phyloP scores from a whole-genome alignment of 2,888 invertebrate genomes.

The Autographa gamma region DNA sequence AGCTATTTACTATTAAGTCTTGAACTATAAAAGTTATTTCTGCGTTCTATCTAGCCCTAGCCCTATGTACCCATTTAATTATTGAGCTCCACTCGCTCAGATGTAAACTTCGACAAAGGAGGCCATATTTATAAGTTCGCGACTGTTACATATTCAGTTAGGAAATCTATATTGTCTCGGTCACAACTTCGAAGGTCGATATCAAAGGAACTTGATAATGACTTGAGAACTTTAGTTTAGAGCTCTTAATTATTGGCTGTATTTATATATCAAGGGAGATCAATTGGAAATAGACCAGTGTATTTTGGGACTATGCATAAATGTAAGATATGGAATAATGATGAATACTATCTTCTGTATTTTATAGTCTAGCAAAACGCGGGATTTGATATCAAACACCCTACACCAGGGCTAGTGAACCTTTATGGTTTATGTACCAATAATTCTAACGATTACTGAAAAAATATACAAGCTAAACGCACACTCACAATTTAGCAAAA shows the following conservation, averaged over 20 bases:
- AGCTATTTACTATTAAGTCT: not conserved
- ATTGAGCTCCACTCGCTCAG: slow-evolving; percentile 29
- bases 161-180: not conserved
- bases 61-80: slow-evolving; percentile 19
- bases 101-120: slow-evolving; percentile 36
- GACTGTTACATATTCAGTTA: slow-evolving; percentile 34
- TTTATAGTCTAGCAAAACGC: no score
- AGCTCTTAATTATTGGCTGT: not conserved
- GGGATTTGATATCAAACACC: no score
- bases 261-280: no score
- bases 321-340: no score
- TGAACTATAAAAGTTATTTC: not conserved
- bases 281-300: no score
- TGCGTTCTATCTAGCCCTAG: not conserved
- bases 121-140: slow-evolving; percentile 24
- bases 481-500: no score
- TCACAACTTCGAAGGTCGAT: not conserved
- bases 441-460: no score
- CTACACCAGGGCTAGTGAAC: no score
- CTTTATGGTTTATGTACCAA: no score
- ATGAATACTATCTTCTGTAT: no score
- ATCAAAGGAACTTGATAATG: not conserved
- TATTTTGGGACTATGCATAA: no score
- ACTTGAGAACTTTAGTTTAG: not conserved
- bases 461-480: no score